Evolutionary conservation across 2,888 invertebrate species (phyloP).

Genomic region (Noctua comes): DNA sequence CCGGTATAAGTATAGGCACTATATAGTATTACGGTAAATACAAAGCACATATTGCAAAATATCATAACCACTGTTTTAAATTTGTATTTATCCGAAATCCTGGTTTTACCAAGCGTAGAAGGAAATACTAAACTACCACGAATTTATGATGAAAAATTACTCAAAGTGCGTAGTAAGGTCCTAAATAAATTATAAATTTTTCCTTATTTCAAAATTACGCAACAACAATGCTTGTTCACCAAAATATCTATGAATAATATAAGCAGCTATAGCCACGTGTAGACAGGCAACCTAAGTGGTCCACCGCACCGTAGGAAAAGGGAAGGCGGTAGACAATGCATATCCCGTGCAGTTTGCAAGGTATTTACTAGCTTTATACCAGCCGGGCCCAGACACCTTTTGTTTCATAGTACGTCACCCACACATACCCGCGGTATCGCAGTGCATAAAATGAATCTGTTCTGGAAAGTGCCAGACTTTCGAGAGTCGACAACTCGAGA

Average conservation of each 20-base stretch:
- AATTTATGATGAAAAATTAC: neutral
- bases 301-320: conserved; percentile 33
- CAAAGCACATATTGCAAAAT: neutral
- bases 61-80: neutral
- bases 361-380: conserved; percentile 64
- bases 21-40: neutral
- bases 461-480: conserved; percentile 31
- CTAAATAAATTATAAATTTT: neutral
- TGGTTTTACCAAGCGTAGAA: neutral
- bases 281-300: conserved; percentile 54
- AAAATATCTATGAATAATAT: conserved; percentile 41
- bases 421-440: conserved; percentile 48
- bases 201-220: conserved; percentile 5
- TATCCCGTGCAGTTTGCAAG: conserved; percentile 70
- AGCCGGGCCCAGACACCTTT: conserved; percentile 73
- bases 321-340: conserved; percentile 80
- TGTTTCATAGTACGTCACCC: conserved; percentile 70
- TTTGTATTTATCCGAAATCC: neutral
- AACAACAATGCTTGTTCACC: neutral
- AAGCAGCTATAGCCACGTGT: conserved; percentile 18
- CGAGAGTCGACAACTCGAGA: conserved; percentile 9
- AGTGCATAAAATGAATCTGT: conserved; percentile 52
- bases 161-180: neutral
- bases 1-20: neutral
- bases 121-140: neutral